These are phyloP conservation scores for Toxotes chatareus DNA, from an alignment of 2,113 vertebrate species.

Conservation along the genomic window DNA sequence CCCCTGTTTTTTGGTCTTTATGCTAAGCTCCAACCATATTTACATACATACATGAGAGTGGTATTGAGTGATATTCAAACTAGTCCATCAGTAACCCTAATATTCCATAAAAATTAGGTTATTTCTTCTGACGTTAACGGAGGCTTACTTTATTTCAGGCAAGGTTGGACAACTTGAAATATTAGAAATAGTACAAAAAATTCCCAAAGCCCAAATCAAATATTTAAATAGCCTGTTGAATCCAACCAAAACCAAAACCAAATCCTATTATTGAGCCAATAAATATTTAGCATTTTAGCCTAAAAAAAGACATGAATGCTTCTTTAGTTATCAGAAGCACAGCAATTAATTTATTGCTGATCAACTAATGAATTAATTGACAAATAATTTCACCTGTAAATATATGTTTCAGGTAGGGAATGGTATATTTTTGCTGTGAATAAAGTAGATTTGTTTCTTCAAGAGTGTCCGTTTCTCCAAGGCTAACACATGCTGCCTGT, in stretches of 20 bases:
- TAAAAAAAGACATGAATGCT: background rate
- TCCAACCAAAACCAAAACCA: no score
- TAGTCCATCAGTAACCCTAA: background rate
- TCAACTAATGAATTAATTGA: background rate
- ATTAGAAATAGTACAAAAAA: no score
- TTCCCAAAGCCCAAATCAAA: no score
- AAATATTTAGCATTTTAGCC: background rate
- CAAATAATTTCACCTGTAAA: background rate
- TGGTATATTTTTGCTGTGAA: slow-evolving; percentile 4
- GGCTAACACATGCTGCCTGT: slow-evolving; percentile 57
- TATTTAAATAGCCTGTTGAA: no score
- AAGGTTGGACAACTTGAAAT: background rate
- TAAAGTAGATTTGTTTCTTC: slow-evolving; percentile 15
- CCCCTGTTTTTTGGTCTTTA: background rate
- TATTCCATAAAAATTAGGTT: background rate
- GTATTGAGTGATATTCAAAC: background rate
- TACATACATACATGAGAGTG: background rate
- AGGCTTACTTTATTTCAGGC: background rate
- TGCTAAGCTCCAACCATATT: background rate
- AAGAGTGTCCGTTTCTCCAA: slow-evolving; percentile 27
- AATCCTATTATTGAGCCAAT: no score
- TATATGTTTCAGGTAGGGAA: background rate
- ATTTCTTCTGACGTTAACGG: background rate
- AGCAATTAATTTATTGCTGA: background rate
- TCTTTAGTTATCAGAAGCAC: background rate